Evolutionary conservation across 2,888 invertebrate genomes (phyloP).

Genomic region (Drosophila koepferae): DNA sequence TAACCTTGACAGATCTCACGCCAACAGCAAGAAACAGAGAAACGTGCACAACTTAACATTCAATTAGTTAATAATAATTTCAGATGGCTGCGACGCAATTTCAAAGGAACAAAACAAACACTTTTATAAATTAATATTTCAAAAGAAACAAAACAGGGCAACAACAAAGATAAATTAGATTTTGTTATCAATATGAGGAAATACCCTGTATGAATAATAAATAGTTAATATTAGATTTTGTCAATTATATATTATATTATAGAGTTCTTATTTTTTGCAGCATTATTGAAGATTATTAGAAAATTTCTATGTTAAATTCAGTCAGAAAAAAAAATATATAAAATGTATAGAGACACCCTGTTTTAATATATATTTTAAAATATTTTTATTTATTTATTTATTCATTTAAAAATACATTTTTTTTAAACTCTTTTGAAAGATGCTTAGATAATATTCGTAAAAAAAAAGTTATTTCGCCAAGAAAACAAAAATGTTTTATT

Average conservation of each 20-base stretch:
- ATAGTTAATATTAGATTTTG: too few relatives aligned
- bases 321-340: too few relatives aligned
- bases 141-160: conserved; percentile 13
- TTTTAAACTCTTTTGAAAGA: neutral
- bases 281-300: too few relatives aligned
- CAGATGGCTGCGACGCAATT: conserved; percentile 41
- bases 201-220: neutral
- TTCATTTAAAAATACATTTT: neutral
- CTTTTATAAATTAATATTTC: conserved; percentile 13
- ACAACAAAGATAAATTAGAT: neutral
- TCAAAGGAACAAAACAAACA: conserved; percentile 7
- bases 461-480: too few relatives aligned
- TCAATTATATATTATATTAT: too few relatives aligned
- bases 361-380: neutral
- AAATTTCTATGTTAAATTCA: neutral
- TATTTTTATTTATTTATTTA: too few relatives aligned
- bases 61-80: conserved; percentile 30
- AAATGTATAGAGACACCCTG: too few relatives aligned
- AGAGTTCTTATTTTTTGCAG: too few relatives aligned
- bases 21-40: conserved; percentile 12
- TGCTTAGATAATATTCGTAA: neutral
- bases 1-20: conserved; percentile 37
- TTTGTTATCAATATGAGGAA: neutral
- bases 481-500: too few relatives aligned
- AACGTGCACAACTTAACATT: conserved; percentile 41